phyloP scores from a whole-genome alignment of 2,888 invertebrate genomes.

The Drosophila subquinaria region DNA sequence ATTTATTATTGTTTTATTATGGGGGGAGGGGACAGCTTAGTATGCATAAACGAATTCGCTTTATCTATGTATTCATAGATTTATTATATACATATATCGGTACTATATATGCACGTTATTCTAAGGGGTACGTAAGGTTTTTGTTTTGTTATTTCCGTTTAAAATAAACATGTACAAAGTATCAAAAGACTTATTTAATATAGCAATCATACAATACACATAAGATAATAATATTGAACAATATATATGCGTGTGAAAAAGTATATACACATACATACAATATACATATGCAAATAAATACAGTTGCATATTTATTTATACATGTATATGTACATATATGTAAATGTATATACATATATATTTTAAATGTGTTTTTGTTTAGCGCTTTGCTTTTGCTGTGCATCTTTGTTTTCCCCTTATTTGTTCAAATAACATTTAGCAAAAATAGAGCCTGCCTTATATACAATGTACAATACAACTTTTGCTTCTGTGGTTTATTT shows the following conservation, averaged over 20 bases:
- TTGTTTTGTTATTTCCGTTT: conserved; percentile 48
- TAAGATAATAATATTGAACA: conserved; percentile 79
- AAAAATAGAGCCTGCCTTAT: conserved; percentile 80
- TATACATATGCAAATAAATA: conserved; percentile 30
- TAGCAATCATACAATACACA: conserved; percentile 78
- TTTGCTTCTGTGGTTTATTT: conserved; percentile 50
- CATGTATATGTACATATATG: conserved; percentile 34
- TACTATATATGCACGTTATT: conserved; percentile 62
- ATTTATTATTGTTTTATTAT: conserved; percentile 13
- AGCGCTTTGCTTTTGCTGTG: conserved; percentile 71
- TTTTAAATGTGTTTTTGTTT: conserved; percentile 55
- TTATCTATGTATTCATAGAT: conserved; percentile 51
- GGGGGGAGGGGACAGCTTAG: conserved; percentile 10
- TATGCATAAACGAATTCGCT: conserved; percentile 51
- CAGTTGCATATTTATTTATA: conserved; percentile 35
- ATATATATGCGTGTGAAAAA: conserved; percentile 57
- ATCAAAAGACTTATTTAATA: conserved; percentile 76
- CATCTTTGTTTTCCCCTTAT: conserved; percentile 73
- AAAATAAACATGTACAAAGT: conserved; percentile 80
- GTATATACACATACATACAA: conserved; percentile 36
- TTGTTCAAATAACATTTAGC: conserved; percentile 82
- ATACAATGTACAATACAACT: conserved; percentile 79
- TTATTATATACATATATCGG: conserved; percentile 46
- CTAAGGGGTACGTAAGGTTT: conserved; percentile 55
- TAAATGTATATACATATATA: background rate